Evolutionary conservation across 2,888 invertebrate genomes (phyloP), one percentile per base, ranked within the genome.

Genomic region (Xestia xanthographa): DNA sequence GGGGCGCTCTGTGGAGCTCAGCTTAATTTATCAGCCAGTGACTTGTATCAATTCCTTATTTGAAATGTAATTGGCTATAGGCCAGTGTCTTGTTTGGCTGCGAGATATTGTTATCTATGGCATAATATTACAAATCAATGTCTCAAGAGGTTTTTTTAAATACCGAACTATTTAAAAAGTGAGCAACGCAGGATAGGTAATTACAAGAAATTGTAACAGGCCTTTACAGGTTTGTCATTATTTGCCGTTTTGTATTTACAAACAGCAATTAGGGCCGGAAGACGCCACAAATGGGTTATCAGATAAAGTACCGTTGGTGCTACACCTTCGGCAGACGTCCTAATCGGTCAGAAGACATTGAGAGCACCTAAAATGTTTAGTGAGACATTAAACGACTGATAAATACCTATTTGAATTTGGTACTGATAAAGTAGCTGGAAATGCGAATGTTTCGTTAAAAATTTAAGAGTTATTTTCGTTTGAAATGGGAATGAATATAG

Each of bases 241-340:
- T 88, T 88, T 91, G 94, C 93, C 91, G 93, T 92, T 92, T 92
- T 90, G 90, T 92, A 91, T 80, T 81, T 92, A 89, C 86, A 89
- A 92, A 90, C 86, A 87, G 86, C 86, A 89, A 92, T 92, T 92
- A 89, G 88, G 92, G 87, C 93, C 94, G 94, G 94, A 94, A 93
- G 87, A 88, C 82, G 85, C 86, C 88, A 75, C 85, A 90, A 90
- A 89, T 87, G 81, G 89, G 87, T 91, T 93, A 93, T 93, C 93
- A 85, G 94, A 93, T 94, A 94, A 93, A 86, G 89, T 88, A 87
- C 93, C 92, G 93, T 91, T 91, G 86, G 68, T 63, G 84, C 68
- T 87, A 89, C 90, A 86, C 90, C 90, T 92, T 90, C 73, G 79
- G 80, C 89, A 88, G 91, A 91, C 91, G 83, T 85, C 85, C 86